Evolutionary conservation across 2,797 vertebrate genomes (phyloP), one percentile per base, ranked within the genome.

Genomic region (Mormyrus proboscirostris): DNA sequence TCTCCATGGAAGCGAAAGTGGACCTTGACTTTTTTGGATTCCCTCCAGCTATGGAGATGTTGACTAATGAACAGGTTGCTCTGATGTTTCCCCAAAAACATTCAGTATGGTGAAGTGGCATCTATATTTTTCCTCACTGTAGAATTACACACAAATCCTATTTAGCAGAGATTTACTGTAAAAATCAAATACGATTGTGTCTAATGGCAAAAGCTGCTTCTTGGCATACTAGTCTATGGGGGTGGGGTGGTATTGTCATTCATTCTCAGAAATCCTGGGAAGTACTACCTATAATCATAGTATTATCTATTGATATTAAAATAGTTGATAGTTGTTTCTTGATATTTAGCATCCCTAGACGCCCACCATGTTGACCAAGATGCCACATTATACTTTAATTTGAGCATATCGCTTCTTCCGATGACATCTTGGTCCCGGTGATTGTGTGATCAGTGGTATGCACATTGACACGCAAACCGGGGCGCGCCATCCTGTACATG

Each of bases 1-100:
- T 94, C 91, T 90, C 91, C 91, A 91, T 53, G 85, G 29, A 22
- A 87, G 85, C 53, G 12, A 6, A 57, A 87, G 14, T 33, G 33
- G 19, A 87, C 85, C 51, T 41, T 38, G 73, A 79, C 33, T 79
- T 79, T 9, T 8, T 9, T 41, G 73, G 33, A 41, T 79, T 79
- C 41, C 19, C 73, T 41, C 33, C 38, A n/a, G 1, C 16, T 9
- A n/a, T 47, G 73, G 41, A n/a, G 19, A 16, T 7, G 0, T 79
- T 79, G 5, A 47, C 41, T n/a, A 12, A 73, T 73, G 65, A 73
- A 73, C 29, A 62, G 22, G 4, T 47, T 41, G 47, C 65, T 29
- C 10, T 4, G 16, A 19, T 44, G 73, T 41, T 79, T 47, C 41
- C 16, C 7, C 16, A 79, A 47, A 79, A 79, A 44, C 16, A 6